Conservation (phyloP, 2,113 vertebrate genomes). For the Centropristis striata region DNA sequence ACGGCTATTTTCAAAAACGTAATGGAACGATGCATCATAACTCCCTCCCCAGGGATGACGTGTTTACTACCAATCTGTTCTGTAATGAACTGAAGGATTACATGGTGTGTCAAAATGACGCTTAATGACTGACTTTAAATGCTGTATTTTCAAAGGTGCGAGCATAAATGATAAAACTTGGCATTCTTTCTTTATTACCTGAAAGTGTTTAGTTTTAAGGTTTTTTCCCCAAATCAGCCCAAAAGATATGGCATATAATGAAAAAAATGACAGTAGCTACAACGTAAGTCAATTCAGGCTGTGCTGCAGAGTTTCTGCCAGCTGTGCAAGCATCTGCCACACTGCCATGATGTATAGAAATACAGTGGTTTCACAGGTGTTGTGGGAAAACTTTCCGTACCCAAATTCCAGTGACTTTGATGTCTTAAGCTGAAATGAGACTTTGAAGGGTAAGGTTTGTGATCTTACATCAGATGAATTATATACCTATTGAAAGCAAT, state of each 20-base stretch:
- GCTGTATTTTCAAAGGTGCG: not conserved
- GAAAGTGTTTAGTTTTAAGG: not conserved
- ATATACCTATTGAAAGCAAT: not conserved
- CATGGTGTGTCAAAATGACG: not conserved
- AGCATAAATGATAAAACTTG: not conserved
- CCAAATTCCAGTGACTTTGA: slow-evolving; percentile 2
- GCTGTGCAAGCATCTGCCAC: slow-evolving; percentile 33
- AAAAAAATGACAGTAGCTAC: not conserved
- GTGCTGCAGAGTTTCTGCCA: not conserved
- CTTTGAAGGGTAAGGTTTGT: not conserved
- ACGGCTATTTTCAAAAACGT: slow-evolving; percentile 1
- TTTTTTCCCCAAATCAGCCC: too few species aligned
- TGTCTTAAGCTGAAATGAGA: not conserved
- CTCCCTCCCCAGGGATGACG: not conserved
- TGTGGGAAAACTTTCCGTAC: not conserved
- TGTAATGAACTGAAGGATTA: slow-evolving; percentile 3
- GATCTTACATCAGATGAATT: not conserved
- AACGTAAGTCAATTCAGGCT: slow-evolving; percentile 12
- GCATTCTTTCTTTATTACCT: not conserved
- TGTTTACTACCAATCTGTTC: not conserved
- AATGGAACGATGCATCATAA: slow-evolving; percentile 9
- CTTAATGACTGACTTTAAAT: not conserved
- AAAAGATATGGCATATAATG: too few species aligned
- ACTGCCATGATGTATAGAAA: slow-evolving; percentile 4
- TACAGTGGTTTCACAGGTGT: not conserved